phyloP scores from a whole-genome alignment of 1,140 invertebrate genomes.

The Heliconius congener region DNA sequence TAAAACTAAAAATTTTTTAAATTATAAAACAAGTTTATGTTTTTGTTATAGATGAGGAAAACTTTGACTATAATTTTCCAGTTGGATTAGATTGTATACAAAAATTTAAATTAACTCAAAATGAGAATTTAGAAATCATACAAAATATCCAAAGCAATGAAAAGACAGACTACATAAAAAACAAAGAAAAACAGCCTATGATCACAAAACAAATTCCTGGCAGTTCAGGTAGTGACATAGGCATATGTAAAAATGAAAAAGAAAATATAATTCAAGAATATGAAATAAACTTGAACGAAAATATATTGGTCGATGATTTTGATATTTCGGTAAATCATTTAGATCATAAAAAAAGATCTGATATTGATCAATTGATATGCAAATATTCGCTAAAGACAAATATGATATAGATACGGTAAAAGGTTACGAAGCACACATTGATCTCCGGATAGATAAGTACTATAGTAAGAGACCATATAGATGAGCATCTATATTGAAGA shows the following conservation, averaged over 20 bases:
- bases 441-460: constrained; percentile 31
- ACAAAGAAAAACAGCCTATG: not conserved
- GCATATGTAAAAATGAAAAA: not conserved
- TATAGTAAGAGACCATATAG: constrained; percentile 19
- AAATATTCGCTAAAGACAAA: constrained; percentile 36
- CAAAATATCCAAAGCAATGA: too few species aligned
- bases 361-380: constrained; percentile 32
- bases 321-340: constrained; percentile 17
- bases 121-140: too few species aligned
- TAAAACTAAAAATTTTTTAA: too few species aligned
- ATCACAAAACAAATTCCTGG: too few species aligned
- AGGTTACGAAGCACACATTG: constrained; percentile 35
- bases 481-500: constrained; percentile 17
- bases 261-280: not conserved
- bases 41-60: constrained; percentile 2
- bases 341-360: constrained; percentile 16
- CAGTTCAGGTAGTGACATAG: too few species aligned
- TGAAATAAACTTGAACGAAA: constrained; percentile 16
- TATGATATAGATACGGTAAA: constrained; percentile 30
- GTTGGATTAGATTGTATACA: too few species aligned
- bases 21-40: not conserved
- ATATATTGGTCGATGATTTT: not conserved
- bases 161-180: too few species aligned
- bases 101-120: too few species aligned
- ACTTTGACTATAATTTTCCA: too few species aligned